Evolutionary conservation across 2,888 invertebrate species (phyloP), one percentile per base, ranked within the genome.

Genomic region (Phengaris alcon): DNA sequence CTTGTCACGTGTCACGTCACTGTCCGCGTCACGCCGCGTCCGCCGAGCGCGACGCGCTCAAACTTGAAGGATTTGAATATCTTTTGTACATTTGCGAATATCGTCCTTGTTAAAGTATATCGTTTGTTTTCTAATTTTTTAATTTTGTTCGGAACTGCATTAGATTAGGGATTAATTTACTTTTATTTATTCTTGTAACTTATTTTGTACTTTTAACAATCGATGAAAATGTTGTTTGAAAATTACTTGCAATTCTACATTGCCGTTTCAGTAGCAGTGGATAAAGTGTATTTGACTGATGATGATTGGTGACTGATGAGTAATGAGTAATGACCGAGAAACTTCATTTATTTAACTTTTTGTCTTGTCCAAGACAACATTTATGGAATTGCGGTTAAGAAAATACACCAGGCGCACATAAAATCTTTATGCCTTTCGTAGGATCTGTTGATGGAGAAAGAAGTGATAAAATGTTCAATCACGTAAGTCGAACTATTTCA

Each of bases 11-110:
- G 91, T 93, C 92, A 91, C 92, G 91, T 93, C 93, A 93, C 90
- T 92, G 91, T 92, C 92, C 89, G 88, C 89, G 87, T 89, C 88
- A 88, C 88, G 87, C 84, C 85, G 84, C 88, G 89, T 89, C 90
- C n/a, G n/a, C 90, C 90, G 91, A 91, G 87, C 86, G 87, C 86
- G 85, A 81, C 85, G 85, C 86, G 87, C 86, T 89, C 88, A 86
- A 86, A 87, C 85, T 87, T 88, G 86, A 89, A 87, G 87, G 88
- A 87, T 88, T 86, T 85, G 79, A 81, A 79, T 79, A 80, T 79
- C 79, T 80, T 79, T 79, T 64, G 57, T 64, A 78, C 68, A 77
- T 79, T 78, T 77, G 75, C n/a, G 55, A 77, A 76, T 73, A 74
- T 69, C 75, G 70, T 75, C 13, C 22, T 44, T 15, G 72, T 52